Conservation (phyloP, 2,888 invertebrate genomes). For the Eremobia ochroleuca region DNA sequence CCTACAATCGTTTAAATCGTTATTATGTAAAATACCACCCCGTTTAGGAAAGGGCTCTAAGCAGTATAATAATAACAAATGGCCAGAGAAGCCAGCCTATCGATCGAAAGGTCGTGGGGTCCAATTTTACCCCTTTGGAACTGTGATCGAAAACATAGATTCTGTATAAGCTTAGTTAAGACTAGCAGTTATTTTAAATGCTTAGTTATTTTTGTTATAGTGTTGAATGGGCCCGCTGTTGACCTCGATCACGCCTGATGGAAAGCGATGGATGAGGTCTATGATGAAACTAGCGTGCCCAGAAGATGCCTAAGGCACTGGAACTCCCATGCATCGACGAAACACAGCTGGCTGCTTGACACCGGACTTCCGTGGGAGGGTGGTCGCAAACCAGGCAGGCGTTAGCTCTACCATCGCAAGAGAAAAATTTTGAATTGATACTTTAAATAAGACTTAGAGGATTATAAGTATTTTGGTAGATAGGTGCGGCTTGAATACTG, state of each 20-base stretch:
- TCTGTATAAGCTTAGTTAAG: neutral
- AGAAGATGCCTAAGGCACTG: too few relatives aligned
- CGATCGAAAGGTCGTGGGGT: constrained; percentile 13
- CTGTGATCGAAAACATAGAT: neutral
- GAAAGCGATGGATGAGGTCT: too few relatives aligned
- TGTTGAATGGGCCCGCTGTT: too few relatives aligned
- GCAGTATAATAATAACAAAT: neutral
- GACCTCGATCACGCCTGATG: too few relatives aligned
- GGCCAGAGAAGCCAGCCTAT: neutral
- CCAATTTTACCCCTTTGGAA: neutral
- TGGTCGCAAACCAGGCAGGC: too few relatives aligned
- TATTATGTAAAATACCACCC: neutral
- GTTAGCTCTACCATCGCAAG: too few relatives aligned
- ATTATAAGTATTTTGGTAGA: neutral
- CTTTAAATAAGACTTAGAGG: neutral
- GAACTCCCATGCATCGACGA: too few relatives aligned
- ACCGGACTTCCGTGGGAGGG: too few relatives aligned
- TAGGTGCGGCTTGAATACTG: neutral
- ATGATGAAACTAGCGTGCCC: too few relatives aligned
- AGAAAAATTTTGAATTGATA: neutral
- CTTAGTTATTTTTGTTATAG: too few relatives aligned
- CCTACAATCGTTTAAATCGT: neutral
- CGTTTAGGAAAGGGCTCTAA: neutral
- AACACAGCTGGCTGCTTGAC: too few relatives aligned
- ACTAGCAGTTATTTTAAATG: neutral